Conservation (phyloP, 2,797 vertebrate genomes). For the Hipposideros larvatus region DNA sequence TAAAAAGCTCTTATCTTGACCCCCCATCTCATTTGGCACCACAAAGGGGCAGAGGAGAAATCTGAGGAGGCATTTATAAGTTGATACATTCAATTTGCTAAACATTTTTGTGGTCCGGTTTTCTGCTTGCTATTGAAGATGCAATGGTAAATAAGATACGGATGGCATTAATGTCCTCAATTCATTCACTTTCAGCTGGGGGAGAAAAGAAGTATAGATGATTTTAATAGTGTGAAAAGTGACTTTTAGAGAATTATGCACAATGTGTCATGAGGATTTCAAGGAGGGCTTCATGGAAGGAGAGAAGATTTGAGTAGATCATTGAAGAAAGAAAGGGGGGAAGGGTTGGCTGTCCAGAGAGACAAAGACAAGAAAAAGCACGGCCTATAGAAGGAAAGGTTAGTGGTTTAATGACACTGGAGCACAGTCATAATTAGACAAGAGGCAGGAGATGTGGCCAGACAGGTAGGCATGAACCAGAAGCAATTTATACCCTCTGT, state of each 20-base stretch:
- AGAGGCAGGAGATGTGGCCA: neutral
- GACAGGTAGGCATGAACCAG: neutral
- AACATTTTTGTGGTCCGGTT: neutral
- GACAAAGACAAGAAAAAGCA: neutral
- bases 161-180: neutral
- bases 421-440: neutral
- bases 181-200: slow-evolving; percentile 13
- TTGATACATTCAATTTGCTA: neutral
- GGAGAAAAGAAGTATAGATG: neutral
- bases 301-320: neutral
- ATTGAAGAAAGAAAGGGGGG: neutral
- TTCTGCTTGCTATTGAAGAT: neutral
- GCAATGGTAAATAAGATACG: neutral
- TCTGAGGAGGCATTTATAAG: neutral
- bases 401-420: neutral
- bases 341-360: neutral
- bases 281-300: neutral
- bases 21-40: neutral
- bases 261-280: neutral
- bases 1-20: neutral
- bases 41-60: neutral
- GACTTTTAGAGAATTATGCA: neutral
- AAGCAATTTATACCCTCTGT: neutral
- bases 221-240: neutral
- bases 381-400: neutral